phyloP scores from a whole-genome alignment of 2,888 invertebrate species.

The Troilus luridus region DNA sequence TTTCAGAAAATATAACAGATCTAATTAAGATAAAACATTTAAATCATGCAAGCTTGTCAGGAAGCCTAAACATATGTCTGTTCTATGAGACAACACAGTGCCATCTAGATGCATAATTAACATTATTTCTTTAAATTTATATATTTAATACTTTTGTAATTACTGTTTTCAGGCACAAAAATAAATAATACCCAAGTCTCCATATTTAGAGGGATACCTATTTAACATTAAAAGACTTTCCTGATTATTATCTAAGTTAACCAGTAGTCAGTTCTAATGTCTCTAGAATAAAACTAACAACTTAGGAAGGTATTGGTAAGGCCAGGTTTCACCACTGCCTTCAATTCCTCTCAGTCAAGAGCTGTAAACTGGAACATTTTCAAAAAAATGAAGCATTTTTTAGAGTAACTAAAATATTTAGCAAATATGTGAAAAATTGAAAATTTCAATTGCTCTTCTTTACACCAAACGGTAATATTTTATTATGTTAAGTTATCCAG shows the following conservation, averaged over 20 bases:
- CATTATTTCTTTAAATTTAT: conserved; percentile 46
- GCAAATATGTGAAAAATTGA: too few species aligned
- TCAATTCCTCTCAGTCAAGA: conserved; percentile 29
- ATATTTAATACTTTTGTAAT: conserved; percentile 46
- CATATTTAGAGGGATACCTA: conserved; percentile 41
- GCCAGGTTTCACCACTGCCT: conserved; percentile 51
- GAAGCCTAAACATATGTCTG: conserved; percentile 25
- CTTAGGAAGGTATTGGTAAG: conserved; percentile 55
- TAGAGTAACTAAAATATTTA: not conserved
- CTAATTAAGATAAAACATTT: conserved; percentile 9
- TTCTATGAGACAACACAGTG: conserved; percentile 50
- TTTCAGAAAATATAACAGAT: conserved; percentile 42
- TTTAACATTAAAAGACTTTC: conserved; percentile 1
- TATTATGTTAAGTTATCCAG: too few species aligned
- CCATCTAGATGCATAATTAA: conserved; percentile 54
- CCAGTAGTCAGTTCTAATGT: conserved; percentile 41
- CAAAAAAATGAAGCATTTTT: not conserved
- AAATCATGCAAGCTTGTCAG: conserved; percentile 52
- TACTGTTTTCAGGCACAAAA: conserved; percentile 57
- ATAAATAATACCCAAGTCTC: conserved; percentile 52
- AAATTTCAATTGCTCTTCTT: too few species aligned
- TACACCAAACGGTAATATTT: too few species aligned
- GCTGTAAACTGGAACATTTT: conserved; percentile 11
- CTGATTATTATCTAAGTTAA: conserved; percentile 37
- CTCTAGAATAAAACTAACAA: conserved; percentile 49